Base-by-base conservation (phyloP, 2,113 vertebrate genomes). In the Crocuta crocuta region DNA sequence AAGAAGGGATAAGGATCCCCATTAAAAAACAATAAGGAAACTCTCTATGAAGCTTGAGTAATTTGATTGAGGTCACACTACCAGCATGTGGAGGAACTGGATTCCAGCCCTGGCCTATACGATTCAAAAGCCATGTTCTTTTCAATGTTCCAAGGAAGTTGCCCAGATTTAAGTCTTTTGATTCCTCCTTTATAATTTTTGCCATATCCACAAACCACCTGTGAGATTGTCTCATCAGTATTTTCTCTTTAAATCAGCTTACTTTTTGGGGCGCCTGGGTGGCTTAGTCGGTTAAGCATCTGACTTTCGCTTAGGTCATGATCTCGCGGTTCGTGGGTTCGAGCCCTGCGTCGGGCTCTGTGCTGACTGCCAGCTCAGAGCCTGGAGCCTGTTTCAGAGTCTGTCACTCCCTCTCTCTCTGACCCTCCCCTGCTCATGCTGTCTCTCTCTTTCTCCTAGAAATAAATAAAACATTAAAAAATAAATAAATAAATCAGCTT, bases 231-330 rank as follows among this genome's bases (percentile, higher is more conserved):
- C 48, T 71, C 96, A 63, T 48, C 45, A 65, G 15, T 50, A 79
- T 55, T n/a, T 97, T 86, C 82, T 80, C 35, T 92, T 94, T 89
- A 79, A 92, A 48, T 94, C 21, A 91, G 81, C 33, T 93, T 50
- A 70, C 33, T 35, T 35, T 35, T 35, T 35, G 39, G 39, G 39
- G 39, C 39, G 4, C 39, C 39, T 39, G 39, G 39, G 39, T 39
- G 39, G 39, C 39, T 39, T 4, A 39, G 39, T 39, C 3, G 3
- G 39, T 39, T 3, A 39, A 39, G 4, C 39, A 3, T 39, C 39
- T 3, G 4, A 39, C 39, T 39, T 39, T 4, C 3, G 39, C 39
- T 39, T 4, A 39, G 39, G 39, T 39, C 4, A 39, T 39, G 39
- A 39, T 39, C 39, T 39, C 39, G 4, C 39, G 39, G 39, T 39